Evolutionary conservation across 2,797 vertebrate species (phyloP), one percentile per base, ranked within the genome.

Genomic region (Anabas testudineus): DNA sequence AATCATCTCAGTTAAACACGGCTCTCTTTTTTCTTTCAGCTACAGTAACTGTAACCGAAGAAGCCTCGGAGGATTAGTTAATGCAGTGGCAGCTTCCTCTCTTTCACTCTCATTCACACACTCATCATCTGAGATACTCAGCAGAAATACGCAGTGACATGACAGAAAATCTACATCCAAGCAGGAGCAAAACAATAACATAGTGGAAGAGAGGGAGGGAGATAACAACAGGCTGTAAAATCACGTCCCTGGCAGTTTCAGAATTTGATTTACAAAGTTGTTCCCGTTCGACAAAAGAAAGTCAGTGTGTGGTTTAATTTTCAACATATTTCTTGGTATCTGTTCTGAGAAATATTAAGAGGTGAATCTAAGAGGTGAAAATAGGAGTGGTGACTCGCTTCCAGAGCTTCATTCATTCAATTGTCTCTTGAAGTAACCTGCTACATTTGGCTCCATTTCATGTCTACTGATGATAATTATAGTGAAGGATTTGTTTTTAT

Each of bases 1-100:
- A 82, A 49, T 87, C 81, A 86, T 74, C 53, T 34, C 72, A 56
- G 63, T 62, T 60, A 49, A 63, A 71, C 58, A 46, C 55, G 14
- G 10, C 32, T 53, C 49, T 67, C 42, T 54, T 78, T 79, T 30
- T 73, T 5, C 66, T 45, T 71, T 42, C 73, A 82, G 52, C 15
- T 59, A n/a, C n/a, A n/a, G n/a, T n/a, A 71, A 80, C 55, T 81
- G 83, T 64, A 86, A 86, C 85, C 55, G 34, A 71, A 84, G 77
- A 82, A 49, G 67, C 83, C 85, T 87, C 41, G 41, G 75, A 81
- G 82, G 77, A 73, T 85, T 70, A 52, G 67, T 55, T 74, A 82
- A 85, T 85, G 87, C 71, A 85, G 75, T 76, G 54, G 63, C 78
- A 74, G 82, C 80, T 81, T 63, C 69, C 53, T 61, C 67, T 32